Percentiles rank a stretch among this genome's conserved stretches.
Conservation (phyloP, 1,140 invertebrate genomes). For the Galleria mellonella region DNA sequence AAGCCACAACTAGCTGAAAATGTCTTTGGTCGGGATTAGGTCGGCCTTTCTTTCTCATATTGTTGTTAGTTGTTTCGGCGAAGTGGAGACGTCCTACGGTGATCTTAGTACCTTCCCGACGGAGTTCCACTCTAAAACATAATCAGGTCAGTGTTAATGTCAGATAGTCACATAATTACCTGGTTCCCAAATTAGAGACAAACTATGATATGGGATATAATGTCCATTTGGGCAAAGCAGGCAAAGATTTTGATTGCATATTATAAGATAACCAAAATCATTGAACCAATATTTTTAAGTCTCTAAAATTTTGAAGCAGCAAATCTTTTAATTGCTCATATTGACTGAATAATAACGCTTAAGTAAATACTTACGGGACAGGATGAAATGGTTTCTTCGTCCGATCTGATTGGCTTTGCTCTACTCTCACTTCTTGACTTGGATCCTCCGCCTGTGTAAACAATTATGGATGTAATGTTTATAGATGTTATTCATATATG, state of each 20-base stretch:
- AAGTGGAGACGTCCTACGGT: slow-evolving; percentile 98
- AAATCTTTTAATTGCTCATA: no score
- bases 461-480: slow-evolving; percentile 6
- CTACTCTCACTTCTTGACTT: slow-evolving; percentile 94
- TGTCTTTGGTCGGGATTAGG: slow-evolving; percentile 99
- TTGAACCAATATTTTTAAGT: no score
- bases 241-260: no score
- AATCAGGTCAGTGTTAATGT: no score
- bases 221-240: no score
- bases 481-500: no score
- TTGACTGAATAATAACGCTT: neutral
- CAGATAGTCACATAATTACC: no score
- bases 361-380: slow-evolving; percentile 85
- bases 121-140: slow-evolving; percentile 85
- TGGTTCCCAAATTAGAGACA: no score
- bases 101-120: slow-evolving; percentile 89
- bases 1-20: slow-evolving; percentile 92
- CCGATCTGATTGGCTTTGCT: slow-evolving; percentile 98
- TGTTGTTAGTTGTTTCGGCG: slow-evolving; percentile 98
- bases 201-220: no score
- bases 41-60: slow-evolving; percentile 98
- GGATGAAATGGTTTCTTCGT: slow-evolving; percentile 98
- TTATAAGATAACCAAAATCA: no score
- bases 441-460: slow-evolving; percentile 86
- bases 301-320: no score